Percentiles rank a stretch among this genome's conserved stretches.
Evolutionary conservation across 2,888 invertebrate genomes (phyloP).

Genomic region (Thera britannica): DNA sequence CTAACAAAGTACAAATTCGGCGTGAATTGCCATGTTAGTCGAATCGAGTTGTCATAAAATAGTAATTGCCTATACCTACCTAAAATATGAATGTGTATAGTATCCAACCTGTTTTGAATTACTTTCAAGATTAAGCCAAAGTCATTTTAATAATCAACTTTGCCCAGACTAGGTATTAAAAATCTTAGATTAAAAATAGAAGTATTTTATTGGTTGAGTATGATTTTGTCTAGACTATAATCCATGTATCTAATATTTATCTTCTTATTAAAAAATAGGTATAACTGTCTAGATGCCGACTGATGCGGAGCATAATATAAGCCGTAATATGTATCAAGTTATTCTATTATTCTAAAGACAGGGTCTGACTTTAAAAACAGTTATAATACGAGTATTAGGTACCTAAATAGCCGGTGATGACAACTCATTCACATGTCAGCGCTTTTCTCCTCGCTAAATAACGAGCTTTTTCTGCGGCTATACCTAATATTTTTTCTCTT

Average conservation of each 20-base stretch:
- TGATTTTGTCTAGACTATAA: constrained; percentile 24
- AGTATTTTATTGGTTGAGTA: constrained; percentile 26
- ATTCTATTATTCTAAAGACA: no score
- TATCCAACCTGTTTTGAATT: constrained; percentile 61
- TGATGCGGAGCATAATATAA: no score
- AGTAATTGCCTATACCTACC: constrained; percentile 51
- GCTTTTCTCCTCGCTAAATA: no score
- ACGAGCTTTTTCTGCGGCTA: no score
- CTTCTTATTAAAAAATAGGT: neutral
- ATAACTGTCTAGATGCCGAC: no score
- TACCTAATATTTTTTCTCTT: no score
- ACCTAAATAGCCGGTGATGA: no score
- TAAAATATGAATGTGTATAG: constrained; percentile 22
- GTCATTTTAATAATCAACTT: constrained; percentile 57
- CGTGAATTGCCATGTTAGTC: constrained; percentile 55
- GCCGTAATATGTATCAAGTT: no score
- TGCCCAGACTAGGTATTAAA: constrained; percentile 23
- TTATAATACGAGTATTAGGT: no score
- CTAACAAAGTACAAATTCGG: constrained; percentile 55
- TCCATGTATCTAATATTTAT: constrained; percentile 8
- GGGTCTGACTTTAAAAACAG: no score
- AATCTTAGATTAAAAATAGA: constrained; percentile 18
- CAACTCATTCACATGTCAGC: no score
- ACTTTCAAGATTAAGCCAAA: constrained; percentile 66
- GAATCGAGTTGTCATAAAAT: constrained; percentile 61